These are phyloP conservation scores for Drosophila bifasciata DNA, from an alignment of 1,140 invertebrate species.

Conservation along the genomic window DNA sequence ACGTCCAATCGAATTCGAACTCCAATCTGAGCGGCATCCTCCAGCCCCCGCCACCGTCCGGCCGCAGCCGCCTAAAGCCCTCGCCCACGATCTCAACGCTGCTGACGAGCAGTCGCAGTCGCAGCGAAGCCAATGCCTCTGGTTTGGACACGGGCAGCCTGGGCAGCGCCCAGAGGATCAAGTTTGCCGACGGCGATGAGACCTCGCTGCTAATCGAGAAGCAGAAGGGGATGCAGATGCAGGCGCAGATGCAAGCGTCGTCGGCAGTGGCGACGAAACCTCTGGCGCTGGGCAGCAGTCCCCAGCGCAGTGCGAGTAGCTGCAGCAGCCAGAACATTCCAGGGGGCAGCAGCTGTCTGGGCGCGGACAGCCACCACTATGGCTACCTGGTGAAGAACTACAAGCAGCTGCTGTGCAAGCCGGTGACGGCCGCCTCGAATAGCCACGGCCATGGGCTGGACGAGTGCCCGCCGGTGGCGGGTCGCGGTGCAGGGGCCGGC, in stretches of 20 bases:
- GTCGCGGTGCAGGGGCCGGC: slow-evolving; percentile 14
- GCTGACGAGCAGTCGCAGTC: slow-evolving; percentile 37
- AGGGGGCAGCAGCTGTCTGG: too few species aligned
- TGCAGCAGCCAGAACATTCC: slow-evolving; percentile 65
- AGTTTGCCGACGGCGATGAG: slow-evolving; percentile 64
- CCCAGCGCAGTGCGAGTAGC: slow-evolving; percentile 48
- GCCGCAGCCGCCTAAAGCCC: slow-evolving; percentile 51
- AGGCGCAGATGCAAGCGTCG: neutral
- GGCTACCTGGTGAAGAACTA: slow-evolving; percentile 71
- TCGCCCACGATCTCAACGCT: slow-evolving; percentile 80
- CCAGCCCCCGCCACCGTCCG: slow-evolving; percentile 45
- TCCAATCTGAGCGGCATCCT: slow-evolving; percentile 76
- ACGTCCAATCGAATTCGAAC: slow-evolving; percentile 66
- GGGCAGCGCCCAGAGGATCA: slow-evolving; percentile 63
- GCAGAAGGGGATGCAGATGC: neutral
- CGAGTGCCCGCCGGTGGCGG: slow-evolving; percentile 48
- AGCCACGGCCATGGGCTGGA: neutral
- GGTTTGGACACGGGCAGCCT: slow-evolving; percentile 52
- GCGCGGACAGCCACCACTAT: slow-evolving; percentile 35
- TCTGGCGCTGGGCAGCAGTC: slow-evolving; percentile 7
- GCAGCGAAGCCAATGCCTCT: slow-evolving; percentile 13
- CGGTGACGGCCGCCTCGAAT: slow-evolving; percentile 1
- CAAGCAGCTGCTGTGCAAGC: slow-evolving; percentile 48
- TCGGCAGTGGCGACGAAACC: slow-evolving; percentile 1
- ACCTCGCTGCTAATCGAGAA: slow-evolving; percentile 40